A percentile compares a stretch with the other conserved stretches of the same genome.
Conservation (phyloP, 2,888 invertebrate genomes). For the Tetranychus truncatus region DNA sequence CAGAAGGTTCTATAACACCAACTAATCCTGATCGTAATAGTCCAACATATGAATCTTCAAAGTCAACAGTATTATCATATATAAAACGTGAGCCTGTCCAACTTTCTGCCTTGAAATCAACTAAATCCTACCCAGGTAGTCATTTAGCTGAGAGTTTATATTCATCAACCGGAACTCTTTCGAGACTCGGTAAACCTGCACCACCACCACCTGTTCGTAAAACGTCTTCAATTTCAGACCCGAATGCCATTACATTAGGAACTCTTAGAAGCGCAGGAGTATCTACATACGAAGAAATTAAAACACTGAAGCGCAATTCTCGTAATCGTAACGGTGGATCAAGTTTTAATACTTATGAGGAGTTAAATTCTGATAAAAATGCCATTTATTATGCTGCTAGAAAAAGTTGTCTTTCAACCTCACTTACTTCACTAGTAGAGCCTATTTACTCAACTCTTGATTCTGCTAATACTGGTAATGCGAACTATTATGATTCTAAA, state of each 20-base stretch:
- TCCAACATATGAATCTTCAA: constrained; percentile 4
- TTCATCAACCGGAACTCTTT: background rate
- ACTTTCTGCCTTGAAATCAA: background rate
- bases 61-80: background rate
- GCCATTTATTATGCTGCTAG: background rate
- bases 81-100: background rate
- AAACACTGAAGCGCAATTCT: constrained; percentile 13
- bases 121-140: background rate
- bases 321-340: background rate
- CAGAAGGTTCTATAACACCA: constrained; percentile 21
- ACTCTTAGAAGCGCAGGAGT: constrained; percentile 18
- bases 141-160: constrained; percentile 1
- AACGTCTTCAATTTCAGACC: constrained; percentile 30
- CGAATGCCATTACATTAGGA: constrained; percentile 22
- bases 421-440: constrained; percentile 1
- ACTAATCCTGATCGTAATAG: constrained; percentile 16
- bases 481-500: background rate
- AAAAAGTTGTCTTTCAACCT: background rate
- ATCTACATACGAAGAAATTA: constrained; percentile 17
- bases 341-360: background rate
- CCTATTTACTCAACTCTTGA: constrained; percentile 12
- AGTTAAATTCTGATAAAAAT: background rate
- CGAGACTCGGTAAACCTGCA: constrained; percentile 27
- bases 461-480: background rate
- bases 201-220: constrained; percentile 33